Conservation (phyloP, 2,888 invertebrate genomes). For the Sycophila texana region DNA sequence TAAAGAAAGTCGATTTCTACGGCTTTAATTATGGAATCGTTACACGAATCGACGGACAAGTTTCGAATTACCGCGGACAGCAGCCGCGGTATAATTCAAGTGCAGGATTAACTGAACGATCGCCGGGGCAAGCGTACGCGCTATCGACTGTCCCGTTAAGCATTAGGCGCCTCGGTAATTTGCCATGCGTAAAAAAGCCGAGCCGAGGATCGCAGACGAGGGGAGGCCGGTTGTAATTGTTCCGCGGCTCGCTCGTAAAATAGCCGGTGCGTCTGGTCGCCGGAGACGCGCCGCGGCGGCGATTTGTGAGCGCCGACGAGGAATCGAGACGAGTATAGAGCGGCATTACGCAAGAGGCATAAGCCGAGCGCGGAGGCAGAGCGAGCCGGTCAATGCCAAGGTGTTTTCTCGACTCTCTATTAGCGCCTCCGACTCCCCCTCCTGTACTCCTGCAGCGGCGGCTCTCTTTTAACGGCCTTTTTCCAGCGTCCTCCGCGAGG, state of each 20-base stretch:
- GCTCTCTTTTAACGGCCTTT: constrained; percentile 21
- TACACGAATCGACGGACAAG: no score
- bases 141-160: no score
- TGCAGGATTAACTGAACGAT: no score
- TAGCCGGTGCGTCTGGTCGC: not conserved
- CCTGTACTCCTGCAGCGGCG: constrained; percentile 11
- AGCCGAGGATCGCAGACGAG: not conserved
- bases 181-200: no score
- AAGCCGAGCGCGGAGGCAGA: constrained; percentile 41
- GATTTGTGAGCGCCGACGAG: constrained; percentile 64
- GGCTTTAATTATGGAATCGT: no score
- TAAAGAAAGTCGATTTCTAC: no score
- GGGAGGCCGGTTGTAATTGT: not conserved
- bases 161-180: no score
- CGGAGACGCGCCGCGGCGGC: constrained; percentile 70
- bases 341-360: constrained; percentile 21
- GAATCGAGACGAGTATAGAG: constrained; percentile 66
- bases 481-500: not conserved
- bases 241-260: not conserved
- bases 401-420: constrained; percentile 61
- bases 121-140: no score
- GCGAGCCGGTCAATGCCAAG: constrained; percentile 75
- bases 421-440: not conserved
- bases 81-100: no score
- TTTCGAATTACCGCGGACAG: no score